Evolutionary conservation across 2,888 invertebrate species (phyloP).

Genomic region (Tridacna crocea): DNA sequence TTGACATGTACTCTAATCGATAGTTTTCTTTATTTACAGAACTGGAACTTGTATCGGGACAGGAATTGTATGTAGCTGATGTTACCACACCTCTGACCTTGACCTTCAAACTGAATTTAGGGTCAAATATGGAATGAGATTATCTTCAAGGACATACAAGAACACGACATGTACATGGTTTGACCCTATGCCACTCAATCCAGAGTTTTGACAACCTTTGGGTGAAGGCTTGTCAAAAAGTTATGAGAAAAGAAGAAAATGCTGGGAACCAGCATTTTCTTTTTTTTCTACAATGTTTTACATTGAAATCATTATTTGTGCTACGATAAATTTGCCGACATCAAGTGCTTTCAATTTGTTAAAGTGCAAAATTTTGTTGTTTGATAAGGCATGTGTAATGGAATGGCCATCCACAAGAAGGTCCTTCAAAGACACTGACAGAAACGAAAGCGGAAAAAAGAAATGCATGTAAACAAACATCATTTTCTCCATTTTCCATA

Average conservation of each 20-base stretch:
- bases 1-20: no score
- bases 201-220: no score
- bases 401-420: background rate
- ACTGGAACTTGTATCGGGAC: slow-evolving; percentile 92
- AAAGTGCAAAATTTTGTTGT: background rate
- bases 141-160: no score
- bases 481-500: no score
- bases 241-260: slow-evolving; percentile 3
- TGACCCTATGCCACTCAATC: no score
- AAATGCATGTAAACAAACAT: no score
- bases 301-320: background rate
- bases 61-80: slow-evolving; percentile 95
- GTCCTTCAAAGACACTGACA: background rate
- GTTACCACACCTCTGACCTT: slow-evolving; percentile 90
- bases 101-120: slow-evolving; percentile 82
- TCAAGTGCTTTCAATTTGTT: background rate
- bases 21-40: slow-evolving; percentile 86
- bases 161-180: no score
- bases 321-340: background rate
- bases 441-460: background rate
- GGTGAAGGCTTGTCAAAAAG: background rate
- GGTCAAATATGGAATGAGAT: slow-evolving; percentile 79
- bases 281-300: background rate
- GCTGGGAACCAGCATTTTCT: slow-evolving; percentile 1
- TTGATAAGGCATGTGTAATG: no score